A percentile compares a stretch with the other conserved stretches of the same genome.
Conservation (phyloP, 2,113 vertebrate genomes). For the human (Homo sapiens) region DNA sequence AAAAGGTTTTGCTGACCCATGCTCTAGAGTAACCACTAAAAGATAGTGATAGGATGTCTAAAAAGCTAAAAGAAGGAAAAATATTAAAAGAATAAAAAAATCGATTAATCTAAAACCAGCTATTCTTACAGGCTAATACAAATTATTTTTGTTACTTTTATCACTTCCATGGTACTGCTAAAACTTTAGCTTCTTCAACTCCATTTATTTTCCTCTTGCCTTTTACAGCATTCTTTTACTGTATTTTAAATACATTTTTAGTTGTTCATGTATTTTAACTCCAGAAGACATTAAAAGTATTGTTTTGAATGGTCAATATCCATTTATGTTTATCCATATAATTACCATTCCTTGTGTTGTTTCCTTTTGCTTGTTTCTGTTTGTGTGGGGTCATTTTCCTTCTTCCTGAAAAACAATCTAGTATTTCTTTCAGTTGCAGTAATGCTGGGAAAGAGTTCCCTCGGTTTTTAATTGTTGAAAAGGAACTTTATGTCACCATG, state of each 20-base stretch:
- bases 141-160: not conserved
- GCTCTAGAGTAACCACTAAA: not conserved
- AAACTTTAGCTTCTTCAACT: not conserved
- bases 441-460: not conserved
- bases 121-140: not conserved
- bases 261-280: not conserved
- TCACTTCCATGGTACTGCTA: not conserved
- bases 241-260: not conserved
- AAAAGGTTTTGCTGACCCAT: too few relatives aligned
- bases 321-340: too few relatives aligned
- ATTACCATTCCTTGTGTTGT: not conserved
- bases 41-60: not conserved
- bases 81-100: not conserved
- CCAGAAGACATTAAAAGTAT: not conserved
- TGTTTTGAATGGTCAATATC: not conserved
- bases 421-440: not conserved
- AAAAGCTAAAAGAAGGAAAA: not conserved
- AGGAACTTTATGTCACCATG: not conserved
- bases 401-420: not conserved
- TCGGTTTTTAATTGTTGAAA: not conserved
- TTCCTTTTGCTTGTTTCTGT: not conserved
- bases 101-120: not conserved
- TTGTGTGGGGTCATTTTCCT: not conserved
- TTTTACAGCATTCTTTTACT: not conserved
- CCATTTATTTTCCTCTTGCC: too few relatives aligned